These are phyloP conservation scores for Sinella curviseta DNA, from an alignment of 1,140 invertebrate species.

Conservation along the genomic window DNA sequence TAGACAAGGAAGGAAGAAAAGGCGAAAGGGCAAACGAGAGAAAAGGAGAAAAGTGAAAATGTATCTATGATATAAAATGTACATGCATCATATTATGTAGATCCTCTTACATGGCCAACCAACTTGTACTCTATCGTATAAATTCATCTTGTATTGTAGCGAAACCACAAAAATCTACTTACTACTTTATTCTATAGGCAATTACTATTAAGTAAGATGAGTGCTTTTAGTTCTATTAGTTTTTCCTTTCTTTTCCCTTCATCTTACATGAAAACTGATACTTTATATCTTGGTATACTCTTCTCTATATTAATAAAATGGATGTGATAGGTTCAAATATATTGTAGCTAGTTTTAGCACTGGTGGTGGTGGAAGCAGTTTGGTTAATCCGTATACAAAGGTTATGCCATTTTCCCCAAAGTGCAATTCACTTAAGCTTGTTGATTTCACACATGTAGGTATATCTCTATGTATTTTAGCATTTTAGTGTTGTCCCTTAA, in stretches of 20 bases:
- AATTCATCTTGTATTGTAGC: background rate
- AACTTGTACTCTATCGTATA: too few species aligned
- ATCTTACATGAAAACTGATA: too few species aligned
- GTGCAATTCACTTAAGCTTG: slow-evolving; percentile 36
- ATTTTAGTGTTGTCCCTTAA: too few species aligned
- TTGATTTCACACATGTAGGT: background rate
- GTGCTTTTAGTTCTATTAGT: background rate
- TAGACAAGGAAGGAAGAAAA: background rate
- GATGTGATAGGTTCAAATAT: too few species aligned
- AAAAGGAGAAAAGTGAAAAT: background rate
- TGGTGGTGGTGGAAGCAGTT: background rate
- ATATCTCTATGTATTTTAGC: too few species aligned
- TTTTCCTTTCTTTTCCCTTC: background rate
- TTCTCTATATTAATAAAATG: too few species aligned
- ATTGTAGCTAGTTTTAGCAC: too few species aligned
- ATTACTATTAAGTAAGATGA: background rate
- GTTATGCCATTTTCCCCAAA: slow-evolving; percentile 30
- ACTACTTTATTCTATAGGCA: too few species aligned
- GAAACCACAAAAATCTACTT: background rate
- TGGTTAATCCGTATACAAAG: background rate
- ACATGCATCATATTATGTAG: too few species aligned
- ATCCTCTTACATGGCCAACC: too few species aligned
- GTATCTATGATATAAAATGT: too few species aligned
- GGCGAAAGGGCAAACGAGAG: background rate
- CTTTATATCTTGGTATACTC: too few species aligned